Conservation (phyloP, 2,113 vertebrate species). For the Chlorodrepanis virens region DNA sequence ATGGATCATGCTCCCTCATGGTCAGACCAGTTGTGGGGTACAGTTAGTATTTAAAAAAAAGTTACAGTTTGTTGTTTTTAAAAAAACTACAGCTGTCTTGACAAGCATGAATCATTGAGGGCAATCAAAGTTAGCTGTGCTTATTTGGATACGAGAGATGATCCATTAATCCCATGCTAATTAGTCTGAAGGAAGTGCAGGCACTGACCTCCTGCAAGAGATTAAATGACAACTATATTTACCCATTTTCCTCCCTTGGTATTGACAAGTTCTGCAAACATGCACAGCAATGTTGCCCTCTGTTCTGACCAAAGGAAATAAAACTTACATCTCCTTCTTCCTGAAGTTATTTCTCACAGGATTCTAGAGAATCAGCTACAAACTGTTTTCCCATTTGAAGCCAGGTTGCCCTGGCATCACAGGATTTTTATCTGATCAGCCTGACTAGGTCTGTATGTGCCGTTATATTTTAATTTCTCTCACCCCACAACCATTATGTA, state of each 20-base stretch:
- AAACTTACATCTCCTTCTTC: background rate
- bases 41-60: background rate
- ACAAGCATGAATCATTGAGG: conserved; percentile 14
- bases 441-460: background rate
- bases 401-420: background rate
- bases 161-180: conserved; percentile 52
- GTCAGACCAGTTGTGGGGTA: background rate
- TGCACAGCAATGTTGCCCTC: background rate
- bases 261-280: conserved; percentile 1
- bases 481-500: background rate
- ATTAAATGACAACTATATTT: conserved; percentile 64
- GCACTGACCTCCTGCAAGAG: conserved; percentile 51
- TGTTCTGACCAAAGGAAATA: background rate
- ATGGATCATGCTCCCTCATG: accelerated
- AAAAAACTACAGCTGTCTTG: background rate
- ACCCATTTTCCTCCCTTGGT: conserved; percentile 23
- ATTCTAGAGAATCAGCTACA: background rate
- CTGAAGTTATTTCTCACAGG: background rate
- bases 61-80: background rate
- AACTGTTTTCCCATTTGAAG: background rate
- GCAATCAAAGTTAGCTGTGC: conserved; percentile 55
- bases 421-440: background rate
- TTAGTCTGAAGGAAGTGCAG: conserved; percentile 43
- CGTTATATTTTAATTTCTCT: background rate
- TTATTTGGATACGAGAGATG: conserved; percentile 44